Percentiles rank a stretch among this genome's conserved stretches.
phyloP scores from a whole-genome alignment of 2,113 vertebrate genomes.

The Ophiodon elongatus region DNA sequence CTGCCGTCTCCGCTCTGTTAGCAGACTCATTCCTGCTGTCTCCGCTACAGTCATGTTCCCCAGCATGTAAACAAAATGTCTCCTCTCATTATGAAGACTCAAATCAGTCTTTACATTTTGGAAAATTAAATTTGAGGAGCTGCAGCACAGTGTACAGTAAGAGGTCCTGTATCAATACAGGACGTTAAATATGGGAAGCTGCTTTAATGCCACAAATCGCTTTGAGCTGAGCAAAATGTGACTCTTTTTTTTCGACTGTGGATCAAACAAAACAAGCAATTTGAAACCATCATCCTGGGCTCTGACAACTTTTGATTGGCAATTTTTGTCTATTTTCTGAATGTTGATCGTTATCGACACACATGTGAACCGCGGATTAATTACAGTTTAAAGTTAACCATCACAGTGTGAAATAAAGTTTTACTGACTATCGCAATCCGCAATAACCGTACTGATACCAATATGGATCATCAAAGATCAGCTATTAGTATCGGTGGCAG shows the following conservation, averaged over 20 bases:
- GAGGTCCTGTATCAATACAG: background rate
- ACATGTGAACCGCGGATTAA: background rate
- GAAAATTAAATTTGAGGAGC: background rate
- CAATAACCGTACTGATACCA: too few species aligned
- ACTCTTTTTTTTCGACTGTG: background rate
- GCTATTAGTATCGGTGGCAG: too few species aligned
- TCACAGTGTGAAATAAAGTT: background rate
- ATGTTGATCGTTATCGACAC: background rate
- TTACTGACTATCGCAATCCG: background rate
- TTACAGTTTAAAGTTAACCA: background rate
- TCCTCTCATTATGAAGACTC: constrained; percentile 19
- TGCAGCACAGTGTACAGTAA: background rate
- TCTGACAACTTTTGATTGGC: background rate
- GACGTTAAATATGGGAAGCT: background rate
- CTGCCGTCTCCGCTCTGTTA: constrained; percentile 56
- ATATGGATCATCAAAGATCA: too few species aligned
- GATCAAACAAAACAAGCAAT: background rate
- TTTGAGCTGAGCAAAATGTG: background rate
- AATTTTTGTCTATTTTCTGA: background rate
- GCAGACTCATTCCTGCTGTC: constrained; percentile 51
- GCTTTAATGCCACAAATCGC: background rate
- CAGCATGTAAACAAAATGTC: constrained; percentile 48
- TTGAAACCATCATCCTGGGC: background rate
- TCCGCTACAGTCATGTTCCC: constrained; percentile 40
- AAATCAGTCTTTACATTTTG: constrained; percentile 11